Evolutionary conservation across 1,140 invertebrate genomes (phyloP).

Genomic region (Hesperophylax magnus): DNA sequence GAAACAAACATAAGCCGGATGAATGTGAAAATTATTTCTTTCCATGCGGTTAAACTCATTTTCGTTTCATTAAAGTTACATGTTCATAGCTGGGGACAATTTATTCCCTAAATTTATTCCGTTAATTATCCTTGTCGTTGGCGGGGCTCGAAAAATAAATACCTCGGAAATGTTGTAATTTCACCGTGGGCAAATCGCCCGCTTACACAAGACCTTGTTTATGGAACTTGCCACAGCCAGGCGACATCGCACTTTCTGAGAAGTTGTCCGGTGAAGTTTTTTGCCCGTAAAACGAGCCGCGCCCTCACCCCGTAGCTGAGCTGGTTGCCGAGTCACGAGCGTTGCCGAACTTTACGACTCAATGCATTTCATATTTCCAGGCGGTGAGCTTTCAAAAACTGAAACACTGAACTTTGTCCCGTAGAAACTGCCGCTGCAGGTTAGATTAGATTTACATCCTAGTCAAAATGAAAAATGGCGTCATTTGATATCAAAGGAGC

Average conservation of each 20-base stretch:
- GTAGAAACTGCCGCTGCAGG: not conserved
- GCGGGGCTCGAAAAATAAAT: slow-evolving; percentile 6
- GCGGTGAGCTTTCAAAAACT: slow-evolving; percentile 3
- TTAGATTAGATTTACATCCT: not conserved
- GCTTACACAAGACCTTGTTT: slow-evolving; percentile 26
- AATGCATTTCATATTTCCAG: slow-evolving; percentile 43
- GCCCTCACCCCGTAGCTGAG: not conserved
- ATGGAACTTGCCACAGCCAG: not conserved
- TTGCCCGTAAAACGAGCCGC: not conserved
- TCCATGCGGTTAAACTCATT: not conserved
- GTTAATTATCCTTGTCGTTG: not conserved
- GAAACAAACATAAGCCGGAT: not conserved
- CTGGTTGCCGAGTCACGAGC: slow-evolving; percentile 2
- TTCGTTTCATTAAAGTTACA: not conserved
- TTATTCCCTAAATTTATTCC: not conserved
- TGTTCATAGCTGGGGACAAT: not conserved
- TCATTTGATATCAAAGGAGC: no score
- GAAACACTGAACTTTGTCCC: not conserved
- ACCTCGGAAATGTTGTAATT: slow-evolving; percentile 20
- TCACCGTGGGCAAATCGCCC: slow-evolving; percentile 16
- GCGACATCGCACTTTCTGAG: slow-evolving; percentile 13
- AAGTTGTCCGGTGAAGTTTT: slow-evolving; percentile 7
- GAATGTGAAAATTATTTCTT: not conserved
- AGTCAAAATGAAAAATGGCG: not conserved
- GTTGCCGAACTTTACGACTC: slow-evolving; percentile 29